Conservation (phyloP, 2,797 vertebrate genomes). For the Poeciliopsis gracilis region DNA sequence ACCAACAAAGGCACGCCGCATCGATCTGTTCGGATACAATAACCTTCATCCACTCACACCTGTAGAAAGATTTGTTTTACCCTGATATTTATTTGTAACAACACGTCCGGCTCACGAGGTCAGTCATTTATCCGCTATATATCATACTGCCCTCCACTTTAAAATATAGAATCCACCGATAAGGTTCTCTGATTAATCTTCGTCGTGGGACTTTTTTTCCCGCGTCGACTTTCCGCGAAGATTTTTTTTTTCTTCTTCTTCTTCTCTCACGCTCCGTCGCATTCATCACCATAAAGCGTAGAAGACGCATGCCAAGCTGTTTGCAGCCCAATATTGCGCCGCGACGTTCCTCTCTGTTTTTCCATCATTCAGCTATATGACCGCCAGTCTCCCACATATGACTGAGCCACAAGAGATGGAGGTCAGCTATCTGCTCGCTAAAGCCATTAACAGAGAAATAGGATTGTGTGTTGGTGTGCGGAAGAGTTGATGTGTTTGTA, state of each 20-base stretch:
- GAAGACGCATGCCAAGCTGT: background rate
- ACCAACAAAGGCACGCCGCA: background rate
- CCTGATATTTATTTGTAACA: background rate
- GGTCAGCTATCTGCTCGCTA: slow-evolving; percentile 2
- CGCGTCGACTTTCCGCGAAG: background rate
- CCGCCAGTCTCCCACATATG: background rate
- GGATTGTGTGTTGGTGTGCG: background rate
- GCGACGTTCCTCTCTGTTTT: background rate
- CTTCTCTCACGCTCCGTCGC: background rate
- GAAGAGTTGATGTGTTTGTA: background rate
- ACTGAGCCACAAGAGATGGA: background rate
- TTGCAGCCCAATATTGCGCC: background rate
- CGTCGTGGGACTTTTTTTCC: background rate
- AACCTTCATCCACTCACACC: background rate
- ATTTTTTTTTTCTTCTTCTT: background rate
- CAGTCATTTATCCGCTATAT: background rate
- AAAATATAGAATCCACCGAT: background rate
- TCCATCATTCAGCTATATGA: background rate
- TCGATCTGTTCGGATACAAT: background rate
- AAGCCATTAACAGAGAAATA: slow-evolving; percentile 16
- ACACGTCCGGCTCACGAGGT: background rate
- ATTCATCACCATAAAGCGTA: background rate
- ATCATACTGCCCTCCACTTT: background rate
- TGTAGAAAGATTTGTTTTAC: background rate
- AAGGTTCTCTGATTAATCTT: background rate